These are phyloP conservation scores for Drosophila biarmipes DNA, from an alignment of 1,140 invertebrate species.

Conservation along the genomic window DNA sequence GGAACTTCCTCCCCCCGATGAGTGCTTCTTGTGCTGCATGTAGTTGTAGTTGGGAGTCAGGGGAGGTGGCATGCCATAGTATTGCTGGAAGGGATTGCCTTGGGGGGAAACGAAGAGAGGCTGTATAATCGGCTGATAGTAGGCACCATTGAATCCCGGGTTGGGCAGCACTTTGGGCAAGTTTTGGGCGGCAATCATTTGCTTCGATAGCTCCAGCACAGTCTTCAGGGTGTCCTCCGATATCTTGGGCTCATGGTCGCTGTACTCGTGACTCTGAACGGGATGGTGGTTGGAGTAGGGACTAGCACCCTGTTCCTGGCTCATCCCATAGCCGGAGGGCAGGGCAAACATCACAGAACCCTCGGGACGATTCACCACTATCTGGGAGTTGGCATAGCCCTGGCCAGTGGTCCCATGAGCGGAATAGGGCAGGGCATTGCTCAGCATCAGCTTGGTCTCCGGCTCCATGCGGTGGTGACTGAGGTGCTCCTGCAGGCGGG, in stretches of 20 bases:
- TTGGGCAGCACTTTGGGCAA: slow-evolving; percentile 77
- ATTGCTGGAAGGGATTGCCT: slow-evolving; percentile 68
- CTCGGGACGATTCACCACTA: slow-evolving; percentile 83
- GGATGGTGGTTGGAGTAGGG: slow-evolving; percentile 3
- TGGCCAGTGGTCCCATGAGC: slow-evolving; percentile 30
- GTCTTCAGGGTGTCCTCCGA: slow-evolving; percentile 84
- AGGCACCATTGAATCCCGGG: slow-evolving; percentile 55
- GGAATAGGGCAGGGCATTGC: slow-evolving; percentile 50
- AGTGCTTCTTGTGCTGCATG: slow-evolving; percentile 50
- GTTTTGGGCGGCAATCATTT: slow-evolving; percentile 81
- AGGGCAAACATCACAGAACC: slow-evolving; percentile 80
- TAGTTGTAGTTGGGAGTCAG: slow-evolving; percentile 37
- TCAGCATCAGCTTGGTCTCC: slow-evolving; percentile 72
- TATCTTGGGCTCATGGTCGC: slow-evolving; percentile 70
- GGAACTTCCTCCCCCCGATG: neutral
- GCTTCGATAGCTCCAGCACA: slow-evolving; percentile 80
- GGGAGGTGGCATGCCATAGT: slow-evolving; percentile 33
- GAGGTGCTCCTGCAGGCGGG: slow-evolving; percentile 61
- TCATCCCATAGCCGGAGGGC: slow-evolving; percentile 42
- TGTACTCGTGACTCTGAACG: slow-evolving; percentile 55
- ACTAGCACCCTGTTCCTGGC: slow-evolving; percentile 26
- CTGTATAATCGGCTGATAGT: slow-evolving; percentile 72
- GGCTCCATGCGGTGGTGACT: slow-evolving; percentile 61
- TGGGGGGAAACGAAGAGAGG: slow-evolving; percentile 62
- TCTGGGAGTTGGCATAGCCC: slow-evolving; percentile 79